phyloP scores from a whole-genome alignment of 2,113 vertebrate genomes.

The Nesospiza acunhae region DNA sequence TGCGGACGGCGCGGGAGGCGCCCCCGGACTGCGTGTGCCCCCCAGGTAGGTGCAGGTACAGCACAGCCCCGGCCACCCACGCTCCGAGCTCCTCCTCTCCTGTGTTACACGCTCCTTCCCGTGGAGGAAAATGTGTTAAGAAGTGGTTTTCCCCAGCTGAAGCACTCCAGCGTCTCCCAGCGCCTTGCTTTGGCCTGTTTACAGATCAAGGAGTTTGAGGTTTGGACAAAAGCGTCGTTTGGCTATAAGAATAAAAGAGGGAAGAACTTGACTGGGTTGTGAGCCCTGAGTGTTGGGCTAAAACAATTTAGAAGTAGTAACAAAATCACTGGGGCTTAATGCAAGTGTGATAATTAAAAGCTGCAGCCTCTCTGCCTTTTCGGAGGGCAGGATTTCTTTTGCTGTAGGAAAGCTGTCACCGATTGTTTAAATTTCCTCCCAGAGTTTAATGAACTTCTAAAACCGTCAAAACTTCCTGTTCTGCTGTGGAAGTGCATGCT shows the following conservation, averaged over 20 bases:
- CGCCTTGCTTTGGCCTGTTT: conserved; percentile 9
- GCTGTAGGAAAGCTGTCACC: conserved; percentile 17
- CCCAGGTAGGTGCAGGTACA: conserved; percentile 79
- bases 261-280: background rate
- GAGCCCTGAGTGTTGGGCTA: conserved; percentile 18
- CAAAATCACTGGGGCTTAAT: conserved; percentile 21
- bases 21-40: conserved; percentile 85
- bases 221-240: background rate
- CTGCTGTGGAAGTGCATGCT: conserved; percentile 40
- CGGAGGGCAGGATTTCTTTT: background rate
- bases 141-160: background rate
- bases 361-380: conserved; percentile 42
- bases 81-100: background rate
- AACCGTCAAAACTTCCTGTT: conserved; percentile 54
- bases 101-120: rapidly evolving
- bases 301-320: conserved; percentile 42
- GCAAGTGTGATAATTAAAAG: conserved; percentile 63
- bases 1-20: conserved; percentile 81
- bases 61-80: background rate
- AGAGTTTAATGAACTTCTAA: conserved; percentile 63
- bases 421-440: conserved; percentile 56
- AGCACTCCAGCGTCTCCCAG: background rate
- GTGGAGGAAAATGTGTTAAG: background rate
- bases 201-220: conserved; percentile 46
- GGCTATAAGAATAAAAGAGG: conserved; percentile 34